A percentile compares a stretch with the other conserved stretches of the same genome.
Evolutionary conservation across 2,888 invertebrate genomes (phyloP).

Genomic region (Hyalella azteca): DNA sequence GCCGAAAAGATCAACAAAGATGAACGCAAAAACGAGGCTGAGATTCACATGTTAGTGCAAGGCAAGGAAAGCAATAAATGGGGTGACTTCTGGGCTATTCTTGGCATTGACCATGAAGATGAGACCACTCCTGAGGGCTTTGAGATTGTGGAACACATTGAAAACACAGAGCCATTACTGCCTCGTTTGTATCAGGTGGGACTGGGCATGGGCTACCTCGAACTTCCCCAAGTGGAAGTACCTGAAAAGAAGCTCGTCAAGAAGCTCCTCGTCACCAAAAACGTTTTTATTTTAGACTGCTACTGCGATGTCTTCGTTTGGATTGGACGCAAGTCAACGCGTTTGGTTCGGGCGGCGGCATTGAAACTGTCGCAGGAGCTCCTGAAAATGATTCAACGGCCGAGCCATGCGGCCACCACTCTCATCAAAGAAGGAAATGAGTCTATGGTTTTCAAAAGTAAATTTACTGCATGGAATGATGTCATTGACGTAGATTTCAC

Average conservation of each 20-base stretch:
- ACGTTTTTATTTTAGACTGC: constrained; percentile 96
- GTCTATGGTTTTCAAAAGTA: constrained; percentile 91
- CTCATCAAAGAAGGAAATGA: constrained; percentile 86
- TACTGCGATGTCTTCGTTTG: constrained; percentile 93
- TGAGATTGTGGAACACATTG: constrained; percentile 72
- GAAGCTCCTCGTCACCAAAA: constrained; percentile 81
- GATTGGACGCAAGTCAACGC: constrained; percentile 97
- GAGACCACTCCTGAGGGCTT: constrained; percentile 47
- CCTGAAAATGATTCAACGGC: constrained; percentile 85
- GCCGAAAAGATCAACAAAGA: constrained; percentile 99
- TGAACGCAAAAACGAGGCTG: constrained; percentile 93
- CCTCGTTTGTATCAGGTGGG: constrained; percentile 92
- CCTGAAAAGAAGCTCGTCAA: constrained; percentile 75
- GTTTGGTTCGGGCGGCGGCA: constrained; percentile 92
- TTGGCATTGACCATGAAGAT: constrained; percentile 64
- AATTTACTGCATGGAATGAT: constrained; percentile 98
- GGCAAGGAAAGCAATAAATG: constrained; percentile 74
- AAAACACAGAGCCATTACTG: constrained; percentile 70
- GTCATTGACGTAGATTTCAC: constrained; percentile 99
- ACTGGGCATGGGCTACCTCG: constrained; percentile 97
- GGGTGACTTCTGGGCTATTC: constrained; percentile 78
- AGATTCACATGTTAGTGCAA: constrained; percentile 82
- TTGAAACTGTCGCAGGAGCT: constrained; percentile 96
- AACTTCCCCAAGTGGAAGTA: constrained; percentile 81
- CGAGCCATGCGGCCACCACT: constrained; percentile 85